Conservation (phyloP, 2,888 invertebrate species). For the Machimus atricapillus region DNA sequence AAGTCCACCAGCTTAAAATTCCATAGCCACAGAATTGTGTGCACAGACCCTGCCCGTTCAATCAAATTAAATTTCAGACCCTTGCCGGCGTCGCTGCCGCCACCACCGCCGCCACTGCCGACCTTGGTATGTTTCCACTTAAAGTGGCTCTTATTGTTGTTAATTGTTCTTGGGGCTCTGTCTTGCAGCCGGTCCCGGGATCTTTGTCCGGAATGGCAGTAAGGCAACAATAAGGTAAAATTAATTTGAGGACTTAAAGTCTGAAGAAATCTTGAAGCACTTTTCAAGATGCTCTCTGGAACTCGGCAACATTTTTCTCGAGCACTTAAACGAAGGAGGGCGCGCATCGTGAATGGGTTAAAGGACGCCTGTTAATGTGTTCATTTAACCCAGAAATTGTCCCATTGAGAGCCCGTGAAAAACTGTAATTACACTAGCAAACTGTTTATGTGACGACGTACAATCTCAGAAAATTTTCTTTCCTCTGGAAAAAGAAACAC, state of each 20-base stretch:
- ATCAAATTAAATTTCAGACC: slow-evolving; percentile 34
- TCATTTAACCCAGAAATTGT: background rate
- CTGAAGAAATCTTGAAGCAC: background rate
- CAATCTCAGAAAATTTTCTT: background rate
- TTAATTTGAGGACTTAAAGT: slow-evolving; percentile 1
- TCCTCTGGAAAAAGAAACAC: background rate
- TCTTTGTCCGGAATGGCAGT: background rate
- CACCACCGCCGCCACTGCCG: background rate
- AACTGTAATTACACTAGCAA: background rate
- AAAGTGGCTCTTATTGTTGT: slow-evolving; percentile 20
- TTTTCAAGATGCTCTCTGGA: background rate
- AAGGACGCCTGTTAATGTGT: background rate
- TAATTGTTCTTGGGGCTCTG: background rate
- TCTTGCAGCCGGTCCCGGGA: background rate
- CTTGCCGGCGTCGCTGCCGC: background rate
- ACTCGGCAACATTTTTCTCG: background rate
- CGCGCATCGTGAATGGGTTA: background rate
- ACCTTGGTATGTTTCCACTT: slow-evolving; percentile 32
- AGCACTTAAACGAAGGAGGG: background rate
- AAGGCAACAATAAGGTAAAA: slow-evolving; percentile 1
- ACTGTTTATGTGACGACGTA: background rate
- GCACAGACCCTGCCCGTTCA: slow-evolving; percentile 15
- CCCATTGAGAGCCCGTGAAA: background rate
- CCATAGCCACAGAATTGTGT: slow-evolving; percentile 22
- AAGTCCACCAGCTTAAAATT: slow-evolving; percentile 34